Evolutionary conservation across 2,113 vertebrate species (phyloP).

Genomic region (Emydura subglobosa): DNA sequence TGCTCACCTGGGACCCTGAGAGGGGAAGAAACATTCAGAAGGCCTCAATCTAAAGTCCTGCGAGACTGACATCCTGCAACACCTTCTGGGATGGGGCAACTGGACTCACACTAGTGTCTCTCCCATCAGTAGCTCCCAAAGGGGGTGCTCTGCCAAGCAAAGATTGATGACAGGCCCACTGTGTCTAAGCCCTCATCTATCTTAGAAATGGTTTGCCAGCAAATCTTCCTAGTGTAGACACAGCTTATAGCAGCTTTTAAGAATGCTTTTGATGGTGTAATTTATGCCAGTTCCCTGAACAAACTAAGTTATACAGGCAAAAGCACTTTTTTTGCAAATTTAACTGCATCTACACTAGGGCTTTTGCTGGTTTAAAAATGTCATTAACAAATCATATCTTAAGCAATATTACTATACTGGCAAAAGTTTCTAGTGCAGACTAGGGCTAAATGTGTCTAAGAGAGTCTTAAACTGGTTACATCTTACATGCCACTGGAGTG

Average conservation of each 20-base stretch:
- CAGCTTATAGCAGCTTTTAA: background rate
- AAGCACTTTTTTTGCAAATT: background rate
- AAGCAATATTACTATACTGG: background rate
- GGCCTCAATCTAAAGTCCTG: background rate
- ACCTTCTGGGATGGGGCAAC: background rate
- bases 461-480: background rate
- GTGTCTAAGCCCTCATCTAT: background rate
- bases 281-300: background rate
- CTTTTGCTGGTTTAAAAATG: background rate
- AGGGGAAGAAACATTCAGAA: background rate
- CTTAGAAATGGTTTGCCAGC: background rate
- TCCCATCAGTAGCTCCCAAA: background rate
- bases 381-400: background rate
- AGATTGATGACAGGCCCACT: background rate
- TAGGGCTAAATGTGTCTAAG: background rate
- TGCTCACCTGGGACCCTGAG: background rate
- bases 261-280: background rate
- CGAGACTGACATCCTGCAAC: background rate
- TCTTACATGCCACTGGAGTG: background rate
- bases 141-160: background rate
- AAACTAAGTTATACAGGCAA: background rate
- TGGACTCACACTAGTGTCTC: background rate
- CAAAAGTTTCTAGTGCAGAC: background rate
- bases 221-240: background rate
- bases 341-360: background rate